Conservation (phyloP, 2,113 vertebrate genomes). For the Strigops habroptila region DNA sequence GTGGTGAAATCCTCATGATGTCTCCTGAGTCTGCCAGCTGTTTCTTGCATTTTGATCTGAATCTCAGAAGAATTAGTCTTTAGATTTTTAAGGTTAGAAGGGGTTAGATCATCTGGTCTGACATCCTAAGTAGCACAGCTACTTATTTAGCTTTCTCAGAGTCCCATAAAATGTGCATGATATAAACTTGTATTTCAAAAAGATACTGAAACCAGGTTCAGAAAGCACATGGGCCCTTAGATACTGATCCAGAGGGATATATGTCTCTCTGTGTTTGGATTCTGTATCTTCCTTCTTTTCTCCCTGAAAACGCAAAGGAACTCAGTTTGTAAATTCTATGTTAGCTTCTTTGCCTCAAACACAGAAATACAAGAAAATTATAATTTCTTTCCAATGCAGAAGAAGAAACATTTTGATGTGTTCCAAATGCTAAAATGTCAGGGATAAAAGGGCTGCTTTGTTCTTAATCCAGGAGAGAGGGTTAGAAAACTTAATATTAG, state of each 20-base stretch:
- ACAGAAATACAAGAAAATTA: not conserved
- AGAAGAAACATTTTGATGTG: constrained; percentile 26
- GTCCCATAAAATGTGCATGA: not conserved
- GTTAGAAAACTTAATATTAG: constrained; percentile 53
- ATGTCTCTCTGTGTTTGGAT: not conserved
- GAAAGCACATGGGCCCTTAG: not conserved
- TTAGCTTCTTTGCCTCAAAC: not conserved
- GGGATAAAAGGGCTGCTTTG: constrained; percentile 36
- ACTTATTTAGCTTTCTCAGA: not conserved
- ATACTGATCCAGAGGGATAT: not conserved
- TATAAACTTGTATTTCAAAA: not conserved
- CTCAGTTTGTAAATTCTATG: not conserved
- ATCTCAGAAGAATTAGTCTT: not conserved
- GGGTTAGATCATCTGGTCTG: not conserved
- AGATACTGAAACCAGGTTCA: fast-evolving
- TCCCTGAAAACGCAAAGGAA: not conserved
- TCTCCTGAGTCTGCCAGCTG: not conserved
- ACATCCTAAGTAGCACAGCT: not conserved
- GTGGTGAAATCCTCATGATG: not conserved
- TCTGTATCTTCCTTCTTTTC: not conserved
- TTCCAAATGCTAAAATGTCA: constrained; percentile 40
- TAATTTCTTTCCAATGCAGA: not conserved
- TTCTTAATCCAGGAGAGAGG: constrained; percentile 35
- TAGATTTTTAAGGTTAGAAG: not conserved
- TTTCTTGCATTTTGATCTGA: not conserved